Conservation (phyloP, 2,797 vertebrate species). For the Etheostoma perlongum region DNA sequence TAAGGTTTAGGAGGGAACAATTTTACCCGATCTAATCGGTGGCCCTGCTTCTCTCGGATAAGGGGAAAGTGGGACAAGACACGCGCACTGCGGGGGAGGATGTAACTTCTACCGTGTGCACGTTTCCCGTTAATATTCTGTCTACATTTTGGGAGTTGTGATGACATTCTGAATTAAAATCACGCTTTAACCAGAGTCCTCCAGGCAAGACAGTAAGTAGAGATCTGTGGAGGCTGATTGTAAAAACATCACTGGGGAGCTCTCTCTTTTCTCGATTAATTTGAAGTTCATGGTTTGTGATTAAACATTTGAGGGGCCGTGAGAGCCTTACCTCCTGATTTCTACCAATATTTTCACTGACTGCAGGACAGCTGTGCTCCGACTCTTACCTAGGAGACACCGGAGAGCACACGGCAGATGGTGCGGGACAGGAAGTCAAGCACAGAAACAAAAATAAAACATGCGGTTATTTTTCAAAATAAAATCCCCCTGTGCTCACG, state of each 20-base stretch:
- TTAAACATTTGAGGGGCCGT: conserved; percentile 19
- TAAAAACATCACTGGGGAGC: conserved; percentile 43
- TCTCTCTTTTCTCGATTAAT: conserved; percentile 25
- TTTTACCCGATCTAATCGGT: conserved; percentile 45
- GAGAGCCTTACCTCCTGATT: neutral
- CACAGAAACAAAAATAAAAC: too few species aligned
- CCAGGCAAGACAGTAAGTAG: neutral
- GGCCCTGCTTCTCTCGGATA: conserved; percentile 23
- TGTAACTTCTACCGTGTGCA: neutral
- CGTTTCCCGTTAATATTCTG: neutral
- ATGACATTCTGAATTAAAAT: conserved; percentile 33
- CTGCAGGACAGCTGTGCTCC: too few species aligned
- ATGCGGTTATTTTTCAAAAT: too few species aligned
- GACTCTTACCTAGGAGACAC: too few species aligned
- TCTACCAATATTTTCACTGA: too few species aligned
- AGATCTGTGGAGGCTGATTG: conserved; percentile 15
- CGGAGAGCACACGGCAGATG: too few species aligned
- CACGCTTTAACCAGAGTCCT: conserved; percentile 24
- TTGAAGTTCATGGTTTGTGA: conserved; percentile 37
- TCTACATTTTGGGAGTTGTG: conserved; percentile 32
- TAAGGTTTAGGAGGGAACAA: conserved; percentile 48
- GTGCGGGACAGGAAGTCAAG: too few species aligned
- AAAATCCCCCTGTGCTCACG: too few species aligned
- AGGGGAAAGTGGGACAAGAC: conserved; percentile 58
- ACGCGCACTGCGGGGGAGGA: neutral